These are phyloP conservation scores for Rhingia rostrata DNA, from an alignment of 2,888 invertebrate genomes.

Conservation along the genomic window DNA sequence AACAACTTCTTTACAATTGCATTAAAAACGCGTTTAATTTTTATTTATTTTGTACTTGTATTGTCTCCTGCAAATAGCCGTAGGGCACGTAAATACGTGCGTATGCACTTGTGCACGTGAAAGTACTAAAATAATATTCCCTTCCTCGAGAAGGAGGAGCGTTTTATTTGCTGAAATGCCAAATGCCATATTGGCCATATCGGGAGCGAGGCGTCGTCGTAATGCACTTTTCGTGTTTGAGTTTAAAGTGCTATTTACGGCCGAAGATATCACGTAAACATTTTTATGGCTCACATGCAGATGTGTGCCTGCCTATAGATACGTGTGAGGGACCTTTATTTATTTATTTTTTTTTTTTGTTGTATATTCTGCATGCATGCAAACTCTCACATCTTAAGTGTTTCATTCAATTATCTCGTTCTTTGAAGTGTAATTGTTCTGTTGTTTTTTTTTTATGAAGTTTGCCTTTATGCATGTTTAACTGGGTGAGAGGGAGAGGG, in stretches of 20 bases:
- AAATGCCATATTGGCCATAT: slow-evolving; percentile 58
- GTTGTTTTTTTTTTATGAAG: slow-evolving; percentile 51
- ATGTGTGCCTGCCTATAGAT: slow-evolving; percentile 35
- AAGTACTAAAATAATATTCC: slow-evolving; percentile 63
- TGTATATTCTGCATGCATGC: slow-evolving; percentile 43
- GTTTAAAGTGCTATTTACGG: slow-evolving; percentile 73
- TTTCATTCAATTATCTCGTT: slow-evolving; percentile 69
- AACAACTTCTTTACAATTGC: not conserved
- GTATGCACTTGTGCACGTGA: slow-evolving; percentile 59
- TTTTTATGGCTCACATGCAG: slow-evolving; percentile 69
- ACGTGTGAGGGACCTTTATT: slow-evolving; percentile 28
- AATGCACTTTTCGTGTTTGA: slow-evolving; percentile 72
- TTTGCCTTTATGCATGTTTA: not conserved
- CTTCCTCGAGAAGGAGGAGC: not conserved
- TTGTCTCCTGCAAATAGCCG: slow-evolving; percentile 33
- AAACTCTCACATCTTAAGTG: slow-evolving; percentile 60
- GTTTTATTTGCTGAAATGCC: slow-evolving; percentile 50
- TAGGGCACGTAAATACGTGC: slow-evolving; percentile 41
- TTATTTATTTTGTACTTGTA: slow-evolving; percentile 39
- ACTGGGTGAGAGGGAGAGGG: too few species aligned
- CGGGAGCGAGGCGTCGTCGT: slow-evolving; percentile 42
- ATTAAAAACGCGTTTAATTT: slow-evolving; percentile 37
- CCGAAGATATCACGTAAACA: slow-evolving; percentile 71
- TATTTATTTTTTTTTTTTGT: slow-evolving; percentile 10
- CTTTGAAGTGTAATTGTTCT: slow-evolving; percentile 68